These are phyloP conservation scores for Pedetes capensis DNA, from an alignment of 2,113 vertebrate species.

Conservation along the genomic window DNA sequence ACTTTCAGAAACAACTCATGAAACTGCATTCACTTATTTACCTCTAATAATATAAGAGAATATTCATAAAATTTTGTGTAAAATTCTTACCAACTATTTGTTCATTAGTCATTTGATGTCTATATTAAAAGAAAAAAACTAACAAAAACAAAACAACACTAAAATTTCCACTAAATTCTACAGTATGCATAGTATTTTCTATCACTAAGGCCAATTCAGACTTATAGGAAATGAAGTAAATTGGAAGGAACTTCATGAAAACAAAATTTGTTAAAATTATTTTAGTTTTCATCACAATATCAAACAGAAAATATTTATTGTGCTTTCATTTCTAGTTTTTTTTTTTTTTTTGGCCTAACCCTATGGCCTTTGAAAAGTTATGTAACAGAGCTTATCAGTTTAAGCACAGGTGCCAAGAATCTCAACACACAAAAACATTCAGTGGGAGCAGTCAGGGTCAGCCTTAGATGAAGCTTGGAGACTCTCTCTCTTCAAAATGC, in stretches of 20 bases:
- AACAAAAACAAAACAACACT: neutral
- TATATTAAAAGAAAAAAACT: neutral
- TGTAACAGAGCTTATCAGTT: neutral
- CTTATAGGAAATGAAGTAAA: neutral
- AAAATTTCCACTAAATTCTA: neutral
- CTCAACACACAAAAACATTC: neutral
- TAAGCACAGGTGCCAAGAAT: neutral
- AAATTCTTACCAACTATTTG: neutral
- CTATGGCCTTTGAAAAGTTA: conserved; percentile 31
- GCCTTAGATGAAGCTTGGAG: neutral
- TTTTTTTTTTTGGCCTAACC: neutral
- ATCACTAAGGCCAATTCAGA: neutral
- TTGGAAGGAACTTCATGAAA: neutral
- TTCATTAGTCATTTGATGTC: neutral
- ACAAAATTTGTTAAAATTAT: conserved; percentile 18
- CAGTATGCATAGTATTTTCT: neutral
- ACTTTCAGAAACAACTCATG: neutral
- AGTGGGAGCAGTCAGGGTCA: neutral
- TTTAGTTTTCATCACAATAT: neutral
- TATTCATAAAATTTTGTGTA: neutral
- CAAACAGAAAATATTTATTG: neutral
- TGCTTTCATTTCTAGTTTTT: neutral
- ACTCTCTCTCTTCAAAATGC: neutral
- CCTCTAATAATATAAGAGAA: neutral
- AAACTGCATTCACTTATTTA: neutral